Base-by-base conservation (phyloP, 2,113 vertebrate species). In the Ptychochromis oligacanthus region DNA sequence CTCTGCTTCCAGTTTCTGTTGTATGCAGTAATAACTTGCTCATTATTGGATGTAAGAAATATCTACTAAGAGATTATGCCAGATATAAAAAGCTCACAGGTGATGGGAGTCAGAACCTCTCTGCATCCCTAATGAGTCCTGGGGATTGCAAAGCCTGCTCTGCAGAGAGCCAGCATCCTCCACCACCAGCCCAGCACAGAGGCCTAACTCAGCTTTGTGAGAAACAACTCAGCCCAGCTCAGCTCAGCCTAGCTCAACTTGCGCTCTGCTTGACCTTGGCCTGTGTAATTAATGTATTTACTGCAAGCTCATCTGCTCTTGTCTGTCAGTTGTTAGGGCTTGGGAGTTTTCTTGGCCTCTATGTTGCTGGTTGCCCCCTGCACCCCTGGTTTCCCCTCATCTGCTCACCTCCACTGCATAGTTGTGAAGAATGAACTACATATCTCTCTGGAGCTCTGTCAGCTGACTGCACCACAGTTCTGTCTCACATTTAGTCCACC, bases 61-160 rank as follows among this genome's bases (percentile, higher is more conserved):
- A 94, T 92, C 92, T 92, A 92, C 94, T 93, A 92, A 93, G 94
- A 95, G 94, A 95, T 95, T 95, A 94, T 91, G 80, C 89, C 83
- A 91, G 88, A 95, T 95, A 95, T 93, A 95, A 94, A 93, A 95
- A 93, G 92, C 91, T 90, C 91, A 88, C 83, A 93, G 93, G 92
- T 94, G 92, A 93, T 89, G 83, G 85, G 89, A 93, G 93, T 93
- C 81, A 86, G 91, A 93, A 89, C 88, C 88, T 89, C 87, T 87
- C 79, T 84, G 95, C 90, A 95, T 95, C 72, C 84, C 60, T 95
- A 95, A 96, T 95, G 90, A 95, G 89, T 88, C 81, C 52, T 40
- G 90, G 86, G 93, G 91, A 88, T 92, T 90, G 85, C 80, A 84
- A 75, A 89, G 75, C 75, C 76, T 24, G 28, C 82, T 89, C 92